A percentile compares a stretch with the other conserved stretches of the same genome.
Conservation (phyloP, 2,113 vertebrate genomes). For the Aleadryas rufinucha region DNA sequence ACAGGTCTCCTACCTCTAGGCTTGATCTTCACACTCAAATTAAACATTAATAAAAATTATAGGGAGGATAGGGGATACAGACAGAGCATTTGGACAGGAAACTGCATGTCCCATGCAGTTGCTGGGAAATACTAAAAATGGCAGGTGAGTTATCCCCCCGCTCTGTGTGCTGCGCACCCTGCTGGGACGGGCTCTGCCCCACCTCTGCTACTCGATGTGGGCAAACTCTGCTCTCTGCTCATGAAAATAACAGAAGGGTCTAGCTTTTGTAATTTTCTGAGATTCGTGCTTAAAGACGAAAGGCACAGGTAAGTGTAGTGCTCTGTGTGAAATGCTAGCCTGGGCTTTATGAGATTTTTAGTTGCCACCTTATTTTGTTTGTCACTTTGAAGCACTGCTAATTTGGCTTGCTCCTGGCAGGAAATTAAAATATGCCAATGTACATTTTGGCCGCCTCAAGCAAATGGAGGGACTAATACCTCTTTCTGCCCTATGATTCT, state of each 20-base stretch:
- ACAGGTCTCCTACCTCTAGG: neutral
- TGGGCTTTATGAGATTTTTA: neutral
- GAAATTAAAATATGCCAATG: neutral
- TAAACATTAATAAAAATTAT: neutral
- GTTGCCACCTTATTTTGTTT: neutral
- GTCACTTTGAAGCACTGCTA: neutral
- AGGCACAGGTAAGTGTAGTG: neutral
- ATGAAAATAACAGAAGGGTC: neutral
- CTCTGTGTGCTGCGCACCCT: fast-evolving
- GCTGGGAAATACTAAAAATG: neutral
- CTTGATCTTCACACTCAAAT: neutral
- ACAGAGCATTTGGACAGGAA: neutral
- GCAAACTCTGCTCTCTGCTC: neutral
- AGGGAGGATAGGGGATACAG: neutral
- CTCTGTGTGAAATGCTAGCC: neutral
- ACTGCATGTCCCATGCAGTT: neutral
- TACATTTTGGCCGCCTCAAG: neutral
- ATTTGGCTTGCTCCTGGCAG: neutral
- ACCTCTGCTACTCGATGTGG: fast-evolving
- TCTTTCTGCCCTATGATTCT: neutral
- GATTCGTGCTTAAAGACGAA: fast-evolving
- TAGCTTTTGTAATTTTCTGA: neutral
- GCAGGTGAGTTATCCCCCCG: neutral
- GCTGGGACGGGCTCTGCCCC: neutral
- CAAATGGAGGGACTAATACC: neutral